phyloP scores from a whole-genome alignment of 2,888 invertebrate species.

The Hyppa rectilinea region DNA sequence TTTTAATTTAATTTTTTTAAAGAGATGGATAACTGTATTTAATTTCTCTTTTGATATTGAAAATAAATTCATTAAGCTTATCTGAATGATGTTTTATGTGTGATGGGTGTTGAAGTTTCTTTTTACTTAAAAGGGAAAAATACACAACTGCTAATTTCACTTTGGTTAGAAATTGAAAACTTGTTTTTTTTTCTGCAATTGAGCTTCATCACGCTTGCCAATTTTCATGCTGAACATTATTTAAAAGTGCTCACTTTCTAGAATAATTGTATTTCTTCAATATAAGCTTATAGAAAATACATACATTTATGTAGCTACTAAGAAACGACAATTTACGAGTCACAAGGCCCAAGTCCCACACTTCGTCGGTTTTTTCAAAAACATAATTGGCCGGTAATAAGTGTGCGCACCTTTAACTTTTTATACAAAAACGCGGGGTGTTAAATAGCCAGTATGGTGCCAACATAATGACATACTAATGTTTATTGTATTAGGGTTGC shows the following conservation, averaged over 20 bases:
- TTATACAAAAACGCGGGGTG: slow-evolving; percentile 76
- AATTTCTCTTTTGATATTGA: background rate
- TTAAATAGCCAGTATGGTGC: slow-evolving; percentile 86
- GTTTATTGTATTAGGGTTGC: slow-evolving; percentile 90
- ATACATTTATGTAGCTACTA: slow-evolving; percentile 23
- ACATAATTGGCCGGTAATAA: slow-evolving; percentile 71
- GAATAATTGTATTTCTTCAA: slow-evolving; percentile 9
- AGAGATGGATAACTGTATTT: background rate
- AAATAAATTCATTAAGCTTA: background rate
- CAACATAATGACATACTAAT: slow-evolving; percentile 88
- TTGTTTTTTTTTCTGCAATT: background rate
- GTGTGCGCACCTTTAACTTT: slow-evolving; percentile 69
- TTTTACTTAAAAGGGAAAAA: background rate
- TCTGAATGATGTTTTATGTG: too few species aligned
- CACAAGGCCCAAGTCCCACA: slow-evolving; percentile 56
- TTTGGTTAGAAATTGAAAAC: background rate
- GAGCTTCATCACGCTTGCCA: too few species aligned
- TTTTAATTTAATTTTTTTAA: slow-evolving; percentile 22
- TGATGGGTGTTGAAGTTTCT: background rate
- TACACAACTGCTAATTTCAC: background rate
- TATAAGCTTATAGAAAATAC: slow-evolving; percentile 14
- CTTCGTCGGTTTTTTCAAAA: slow-evolving; percentile 48
- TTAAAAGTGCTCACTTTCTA: background rate
- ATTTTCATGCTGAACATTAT: background rate
- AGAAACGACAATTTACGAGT: slow-evolving; percentile 44